Conservation (phyloP, 92 coral and sea anemone genomes). For the Montipora capitata region DNA sequence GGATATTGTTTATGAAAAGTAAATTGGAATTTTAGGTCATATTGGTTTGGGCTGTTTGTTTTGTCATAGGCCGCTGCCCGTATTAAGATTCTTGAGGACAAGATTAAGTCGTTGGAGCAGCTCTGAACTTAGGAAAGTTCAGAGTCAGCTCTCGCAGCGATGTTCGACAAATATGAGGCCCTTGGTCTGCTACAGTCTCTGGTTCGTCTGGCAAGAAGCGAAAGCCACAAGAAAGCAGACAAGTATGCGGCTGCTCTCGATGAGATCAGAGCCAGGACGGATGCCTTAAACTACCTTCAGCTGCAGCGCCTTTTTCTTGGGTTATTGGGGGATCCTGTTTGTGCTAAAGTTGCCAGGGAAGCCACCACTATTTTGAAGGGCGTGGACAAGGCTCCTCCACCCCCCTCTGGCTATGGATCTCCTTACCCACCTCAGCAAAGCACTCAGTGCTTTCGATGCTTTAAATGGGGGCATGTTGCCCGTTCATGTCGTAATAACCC, state of each 20-base stretch:
- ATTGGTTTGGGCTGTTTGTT: background rate
- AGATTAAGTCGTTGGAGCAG: background rate
- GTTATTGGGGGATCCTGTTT: conserved; percentile 34
- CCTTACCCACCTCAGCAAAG: conserved; percentile 17
- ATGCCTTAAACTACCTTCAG: background rate
- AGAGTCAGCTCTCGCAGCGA: background rate
- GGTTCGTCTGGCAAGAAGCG: background rate
- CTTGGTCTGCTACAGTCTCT: conserved; percentile 15
- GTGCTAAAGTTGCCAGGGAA: conserved; percentile 21
- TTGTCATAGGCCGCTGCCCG: background rate
- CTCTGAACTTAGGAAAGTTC: background rate
- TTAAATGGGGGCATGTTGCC: conserved; percentile 18
- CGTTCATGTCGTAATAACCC: conserved; percentile 13
- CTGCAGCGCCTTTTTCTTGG: conserved; percentile 3
- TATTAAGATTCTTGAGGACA: background rate
- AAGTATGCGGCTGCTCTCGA: background rate
- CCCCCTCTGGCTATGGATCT: background rate
- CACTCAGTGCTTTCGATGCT: conserved; percentile 6
- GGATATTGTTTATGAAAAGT: background rate
- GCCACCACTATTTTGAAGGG: conserved; percentile 11
- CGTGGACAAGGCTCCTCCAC: conserved; percentile 14
- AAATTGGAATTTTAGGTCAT: background rate
- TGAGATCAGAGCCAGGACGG: conserved; percentile 25
- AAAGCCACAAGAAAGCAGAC: background rate
- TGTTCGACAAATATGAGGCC: conserved; percentile 11